A percentile compares a stretch with the other conserved stretches of the same genome.
These are phyloP conservation scores for Hirudo medicinalis DNA, from an alignment of 1,140 invertebrate genomes.

Conservation along the genomic window DNA sequence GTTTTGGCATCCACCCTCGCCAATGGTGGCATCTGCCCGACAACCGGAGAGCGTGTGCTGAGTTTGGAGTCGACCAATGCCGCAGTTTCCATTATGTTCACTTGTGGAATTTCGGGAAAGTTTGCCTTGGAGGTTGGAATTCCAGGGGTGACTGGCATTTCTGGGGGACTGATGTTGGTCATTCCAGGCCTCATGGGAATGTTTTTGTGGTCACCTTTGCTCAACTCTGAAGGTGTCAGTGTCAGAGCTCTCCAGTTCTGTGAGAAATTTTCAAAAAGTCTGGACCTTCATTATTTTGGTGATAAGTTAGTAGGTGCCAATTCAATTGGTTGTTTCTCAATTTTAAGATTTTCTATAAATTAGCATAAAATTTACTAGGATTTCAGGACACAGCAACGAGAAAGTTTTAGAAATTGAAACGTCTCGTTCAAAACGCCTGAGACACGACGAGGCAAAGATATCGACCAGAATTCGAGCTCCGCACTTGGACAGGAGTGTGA, in stretches of 20 bases:
- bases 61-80: conserved; percentile 49
- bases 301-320: not conserved
- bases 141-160: conserved; percentile 10
- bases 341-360: not conserved
- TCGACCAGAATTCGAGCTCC: too few species aligned
- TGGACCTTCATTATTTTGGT: conserved; percentile 16
- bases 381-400: not conserved
- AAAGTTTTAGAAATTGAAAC: not conserved
- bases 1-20: conserved; percentile 89
- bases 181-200: conserved; percentile 11
- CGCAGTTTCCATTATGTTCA: conserved; percentile 70
- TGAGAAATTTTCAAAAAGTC: conserved; percentile 9
- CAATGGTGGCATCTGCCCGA: conserved; percentile 91
- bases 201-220: conserved; percentile 12
- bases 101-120: conserved; percentile 90
- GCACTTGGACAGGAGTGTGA: not conserved
- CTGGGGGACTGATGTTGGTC: conserved; percentile 9
- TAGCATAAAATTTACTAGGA: not conserved
- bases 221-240: conserved; percentile 8
- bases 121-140: conserved; percentile 63
- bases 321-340: not conserved
- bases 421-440: not conserved
- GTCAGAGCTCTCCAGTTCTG: conserved; percentile 16
- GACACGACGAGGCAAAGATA: too few species aligned
- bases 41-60: conserved; percentile 81